These are phyloP conservation scores for Himalopsyche tibetana DNA, from an alignment of 2,888 invertebrate genomes.

Conservation along the genomic window DNA sequence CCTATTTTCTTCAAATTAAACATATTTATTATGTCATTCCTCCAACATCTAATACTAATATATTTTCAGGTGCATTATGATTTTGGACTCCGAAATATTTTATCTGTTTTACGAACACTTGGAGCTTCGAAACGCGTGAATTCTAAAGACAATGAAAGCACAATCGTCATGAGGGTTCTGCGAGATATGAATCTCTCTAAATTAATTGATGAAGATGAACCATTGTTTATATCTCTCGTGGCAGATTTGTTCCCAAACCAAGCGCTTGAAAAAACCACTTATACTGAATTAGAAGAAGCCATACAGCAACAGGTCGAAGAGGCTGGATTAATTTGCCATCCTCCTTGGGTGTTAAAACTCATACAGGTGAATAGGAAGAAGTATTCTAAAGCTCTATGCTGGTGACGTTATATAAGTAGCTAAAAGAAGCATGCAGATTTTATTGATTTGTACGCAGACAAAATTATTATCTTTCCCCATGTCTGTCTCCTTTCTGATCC, in stretches of 20 bases:
- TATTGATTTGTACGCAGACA: no score
- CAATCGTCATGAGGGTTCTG: constrained; percentile 97
- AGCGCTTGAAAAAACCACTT: constrained; percentile 92
- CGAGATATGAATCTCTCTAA: constrained; percentile 98
- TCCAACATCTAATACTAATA: neutral
- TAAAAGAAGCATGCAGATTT: no score
- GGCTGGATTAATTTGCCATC: constrained; percentile 90
- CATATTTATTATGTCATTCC: no score
- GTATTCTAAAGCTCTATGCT: no score
- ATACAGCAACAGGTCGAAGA: constrained; percentile 90
- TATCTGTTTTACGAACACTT: constrained; percentile 94
- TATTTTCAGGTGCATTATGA: constrained; percentile 93
- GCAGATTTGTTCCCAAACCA: constrained; percentile 98
- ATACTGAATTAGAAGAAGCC: constrained; percentile 92
- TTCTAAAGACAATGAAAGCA: constrained; percentile 94
- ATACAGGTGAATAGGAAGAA: constrained; percentile 81
- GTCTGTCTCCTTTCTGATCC: no score
- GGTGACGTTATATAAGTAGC: no score
- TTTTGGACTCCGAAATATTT: constrained; percentile 95
- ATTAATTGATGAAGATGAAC: constrained; percentile 97
- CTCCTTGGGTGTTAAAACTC: constrained; percentile 96
- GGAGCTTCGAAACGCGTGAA: constrained; percentile 95
- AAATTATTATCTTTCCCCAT: no score
- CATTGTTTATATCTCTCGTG: constrained; percentile 96
- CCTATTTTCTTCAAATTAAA: no score